A percentile compares a stretch with the other conserved stretches of the same genome.
These are phyloP conservation scores for Corvus moneduloides DNA, from an alignment of 2,113 vertebrate genomes.

Conservation along the genomic window DNA sequence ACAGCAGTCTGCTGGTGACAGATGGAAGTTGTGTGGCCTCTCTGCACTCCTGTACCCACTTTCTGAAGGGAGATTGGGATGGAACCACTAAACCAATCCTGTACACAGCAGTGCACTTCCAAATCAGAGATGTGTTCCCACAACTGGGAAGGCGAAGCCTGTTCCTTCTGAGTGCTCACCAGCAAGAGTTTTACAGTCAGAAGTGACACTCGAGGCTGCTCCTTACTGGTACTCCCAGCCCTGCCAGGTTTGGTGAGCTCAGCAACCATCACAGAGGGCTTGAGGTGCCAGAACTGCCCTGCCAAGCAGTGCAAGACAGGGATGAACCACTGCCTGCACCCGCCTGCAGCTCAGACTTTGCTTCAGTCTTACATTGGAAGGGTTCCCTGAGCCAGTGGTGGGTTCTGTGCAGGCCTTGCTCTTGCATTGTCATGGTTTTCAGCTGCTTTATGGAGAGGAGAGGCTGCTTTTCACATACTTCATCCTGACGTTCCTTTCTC, in stretches of 20 bases:
- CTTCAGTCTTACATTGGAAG: neutral
- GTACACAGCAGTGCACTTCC: fast-evolving
- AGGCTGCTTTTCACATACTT: neutral
- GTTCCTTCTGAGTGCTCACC: neutral
- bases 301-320: neutral
- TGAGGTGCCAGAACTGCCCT: neutral
- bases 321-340: neutral
- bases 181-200: fast-evolving
- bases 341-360: neutral
- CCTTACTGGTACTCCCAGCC: neutral
- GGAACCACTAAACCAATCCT: neutral
- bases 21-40: neutral
- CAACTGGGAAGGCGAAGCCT: neutral
- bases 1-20: neutral
- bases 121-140: neutral
- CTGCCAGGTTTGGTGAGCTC: neutral
- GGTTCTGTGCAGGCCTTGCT: neutral
- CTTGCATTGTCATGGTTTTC: neutral
- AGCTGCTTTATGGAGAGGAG: neutral
- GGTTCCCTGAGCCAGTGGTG: neutral
- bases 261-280: neutral
- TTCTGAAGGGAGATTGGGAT: neutral
- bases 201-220: neutral
- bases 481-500: neutral
- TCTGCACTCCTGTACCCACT: neutral